Conservation (phyloP, 2,888 invertebrate genomes). For the Maniola hyperantus region DNA sequence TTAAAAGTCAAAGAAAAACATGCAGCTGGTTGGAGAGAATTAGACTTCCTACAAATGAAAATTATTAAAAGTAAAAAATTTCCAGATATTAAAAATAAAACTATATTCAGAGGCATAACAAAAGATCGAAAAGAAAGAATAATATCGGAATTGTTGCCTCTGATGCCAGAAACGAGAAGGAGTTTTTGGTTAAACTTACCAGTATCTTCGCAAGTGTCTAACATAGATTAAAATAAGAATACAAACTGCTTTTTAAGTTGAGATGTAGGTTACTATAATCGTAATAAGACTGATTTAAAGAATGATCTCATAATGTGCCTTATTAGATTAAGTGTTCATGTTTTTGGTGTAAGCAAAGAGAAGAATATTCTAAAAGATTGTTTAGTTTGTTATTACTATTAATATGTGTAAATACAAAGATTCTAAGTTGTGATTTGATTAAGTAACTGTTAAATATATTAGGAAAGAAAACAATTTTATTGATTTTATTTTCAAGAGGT, state of each 20-base stretch:
- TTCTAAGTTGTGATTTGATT: slow-evolving; percentile 9
- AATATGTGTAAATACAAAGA: slow-evolving; percentile 3
- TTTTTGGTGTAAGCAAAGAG: slow-evolving; percentile 2
- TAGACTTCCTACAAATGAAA: slow-evolving; percentile 23
- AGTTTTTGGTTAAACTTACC: slow-evolving; percentile 27
- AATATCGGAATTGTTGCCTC: slow-evolving; percentile 23
- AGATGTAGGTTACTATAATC: too few relatives aligned
- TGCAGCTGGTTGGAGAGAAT: slow-evolving; percentile 3
- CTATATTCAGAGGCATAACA: slow-evolving; percentile 23
- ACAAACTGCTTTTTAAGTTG: slow-evolving; percentile 15
- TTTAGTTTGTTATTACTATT: slow-evolving; percentile 4
- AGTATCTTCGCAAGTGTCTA: slow-evolving; percentile 6
- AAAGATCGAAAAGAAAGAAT: slow-evolving; percentile 25
- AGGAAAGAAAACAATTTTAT: slow-evolving; percentile 2
- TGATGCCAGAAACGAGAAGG: slow-evolving; percentile 22
- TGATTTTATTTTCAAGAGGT: slow-evolving; percentile 1
- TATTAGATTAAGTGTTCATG: not conserved
- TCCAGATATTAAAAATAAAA: slow-evolving; percentile 26
- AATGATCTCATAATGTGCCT: slow-evolving; percentile 4
- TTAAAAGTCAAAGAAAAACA: slow-evolving; percentile 23
- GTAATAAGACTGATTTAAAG: slow-evolving; percentile 4
- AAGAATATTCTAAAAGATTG: slow-evolving; percentile 1
- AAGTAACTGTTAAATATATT: not conserved
- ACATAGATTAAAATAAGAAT: slow-evolving; percentile 14
- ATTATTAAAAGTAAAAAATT: slow-evolving; percentile 18